Evolutionary conservation across 2,797 vertebrate species (phyloP).

Genomic region (Setipinna tenuifilis): DNA sequence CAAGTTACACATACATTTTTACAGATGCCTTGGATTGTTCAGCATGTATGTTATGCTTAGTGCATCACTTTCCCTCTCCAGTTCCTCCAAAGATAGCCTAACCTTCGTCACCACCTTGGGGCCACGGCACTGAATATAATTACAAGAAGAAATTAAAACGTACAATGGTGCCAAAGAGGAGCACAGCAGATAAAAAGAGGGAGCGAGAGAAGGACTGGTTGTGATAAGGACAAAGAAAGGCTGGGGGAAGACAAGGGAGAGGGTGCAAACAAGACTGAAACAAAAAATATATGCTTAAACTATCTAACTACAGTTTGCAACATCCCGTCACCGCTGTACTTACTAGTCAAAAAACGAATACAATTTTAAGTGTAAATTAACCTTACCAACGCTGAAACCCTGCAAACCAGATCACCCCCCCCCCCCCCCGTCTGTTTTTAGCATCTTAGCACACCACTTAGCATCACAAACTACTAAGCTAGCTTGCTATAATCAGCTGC

Average conservation of each 20-base stretch:
- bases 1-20: neutral
- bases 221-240: neutral
- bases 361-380: no score
- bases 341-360: no score
- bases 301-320: no score
- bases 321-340: no score
- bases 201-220: neutral
- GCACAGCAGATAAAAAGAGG: neutral
- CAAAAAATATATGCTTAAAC: no score
- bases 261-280: neutral
- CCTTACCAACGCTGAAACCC: no score
- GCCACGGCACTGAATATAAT: slow-evolving; percentile 51
- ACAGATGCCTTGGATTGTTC: neutral
- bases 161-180: slow-evolving; percentile 34
- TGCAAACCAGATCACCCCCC: no score
- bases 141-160: slow-evolving; percentile 50
- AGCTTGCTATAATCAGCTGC: no score
- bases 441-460: no score
- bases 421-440: no score
- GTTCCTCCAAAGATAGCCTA: slow-evolving; percentile 45
- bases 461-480: no score
- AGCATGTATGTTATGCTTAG: neutral
- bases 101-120: slow-evolving; percentile 45
- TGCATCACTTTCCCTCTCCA: neutral
- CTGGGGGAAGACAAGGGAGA: neutral